phyloP scores from a whole-genome alignment of 2,888 invertebrate species.

The Muschampia plurimacula region DNA sequence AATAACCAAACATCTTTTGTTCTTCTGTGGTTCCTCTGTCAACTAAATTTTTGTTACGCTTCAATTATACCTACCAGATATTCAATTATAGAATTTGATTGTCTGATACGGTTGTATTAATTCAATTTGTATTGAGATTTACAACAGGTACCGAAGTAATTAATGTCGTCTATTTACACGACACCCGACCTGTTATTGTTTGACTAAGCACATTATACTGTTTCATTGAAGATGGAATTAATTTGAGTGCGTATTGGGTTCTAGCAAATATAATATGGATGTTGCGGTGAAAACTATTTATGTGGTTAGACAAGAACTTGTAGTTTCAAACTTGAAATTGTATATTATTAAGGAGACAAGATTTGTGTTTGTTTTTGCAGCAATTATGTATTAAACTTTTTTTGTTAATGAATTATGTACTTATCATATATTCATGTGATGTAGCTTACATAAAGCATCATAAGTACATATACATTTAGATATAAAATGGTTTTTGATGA shows the following conservation, averaged over 20 bases:
- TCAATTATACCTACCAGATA: constrained; percentile 26
- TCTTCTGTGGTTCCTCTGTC: neutral
- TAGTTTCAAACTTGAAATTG: constrained; percentile 25
- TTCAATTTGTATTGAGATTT: constrained; percentile 39
- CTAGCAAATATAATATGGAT: constrained; percentile 37
- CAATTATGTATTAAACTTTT: neutral
- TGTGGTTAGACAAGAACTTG: constrained; percentile 23
- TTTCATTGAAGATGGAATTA: constrained; percentile 40
- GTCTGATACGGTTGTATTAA: constrained; percentile 32
- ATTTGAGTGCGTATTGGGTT: constrained; percentile 36
- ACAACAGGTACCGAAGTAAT: constrained; percentile 36
- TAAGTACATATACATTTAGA: too few species aligned
- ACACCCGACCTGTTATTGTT: constrained; percentile 34
- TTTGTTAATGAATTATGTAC: too few species aligned
- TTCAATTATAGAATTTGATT: constrained; percentile 40
- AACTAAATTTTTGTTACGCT: neutral
- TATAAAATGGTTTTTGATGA: too few species aligned
- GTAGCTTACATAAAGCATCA: too few species aligned
- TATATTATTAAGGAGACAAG: constrained; percentile 21
- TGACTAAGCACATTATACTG: constrained; percentile 36
- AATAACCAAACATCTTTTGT: too few species aligned
- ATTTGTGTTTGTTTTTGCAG: neutral
- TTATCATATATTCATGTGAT: too few species aligned
- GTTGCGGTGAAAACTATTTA: constrained; percentile 36
- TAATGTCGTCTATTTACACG: constrained; percentile 36